Evolutionary conservation across 2,888 invertebrate genomes (phyloP).

Genomic region (Spicauda simplicius): DNA sequence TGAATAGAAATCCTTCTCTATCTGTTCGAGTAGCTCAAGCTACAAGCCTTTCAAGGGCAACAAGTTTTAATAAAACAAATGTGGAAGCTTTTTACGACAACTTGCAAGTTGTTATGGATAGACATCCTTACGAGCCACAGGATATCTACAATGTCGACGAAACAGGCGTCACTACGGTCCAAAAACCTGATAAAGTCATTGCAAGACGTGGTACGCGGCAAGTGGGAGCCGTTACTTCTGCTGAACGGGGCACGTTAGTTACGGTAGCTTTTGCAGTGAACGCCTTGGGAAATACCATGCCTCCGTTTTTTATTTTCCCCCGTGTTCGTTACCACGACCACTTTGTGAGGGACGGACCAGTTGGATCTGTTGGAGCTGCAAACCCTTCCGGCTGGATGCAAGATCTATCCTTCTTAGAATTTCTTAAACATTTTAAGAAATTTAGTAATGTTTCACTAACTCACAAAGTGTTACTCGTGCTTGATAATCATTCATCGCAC

Average conservation of each 20-base stretch:
- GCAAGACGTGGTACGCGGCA: slow-evolving; percentile 44
- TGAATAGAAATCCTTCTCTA: slow-evolving; percentile 45
- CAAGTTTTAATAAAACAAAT: slow-evolving; percentile 44
- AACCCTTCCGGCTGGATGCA: slow-evolving; percentile 45
- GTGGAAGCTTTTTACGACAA: slow-evolving; percentile 46
- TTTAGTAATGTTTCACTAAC: slow-evolving; percentile 20
- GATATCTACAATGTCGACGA: slow-evolving; percentile 39
- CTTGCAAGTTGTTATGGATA: slow-evolving; percentile 42
- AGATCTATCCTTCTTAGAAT: slow-evolving; percentile 40
- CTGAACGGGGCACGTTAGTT: slow-evolving; percentile 54
- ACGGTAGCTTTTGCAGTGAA: slow-evolving; percentile 53
- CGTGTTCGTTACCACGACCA: slow-evolving; percentile 7
- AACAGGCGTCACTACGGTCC: neutral
- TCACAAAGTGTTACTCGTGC: slow-evolving; percentile 45
- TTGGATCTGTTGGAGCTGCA: slow-evolving; percentile 40
- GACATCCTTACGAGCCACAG: slow-evolving; percentile 42
- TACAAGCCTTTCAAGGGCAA: slow-evolving; percentile 46
- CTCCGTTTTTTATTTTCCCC: slow-evolving; percentile 51
- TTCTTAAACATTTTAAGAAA: slow-evolving; percentile 49
- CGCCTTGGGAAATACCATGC: slow-evolving; percentile 50
- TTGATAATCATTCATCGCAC: slow-evolving; percentile 51
- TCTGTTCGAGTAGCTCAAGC: slow-evolving; percentile 46
- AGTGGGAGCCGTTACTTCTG: slow-evolving; percentile 55
- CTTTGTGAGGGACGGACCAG: slow-evolving; percentile 44
- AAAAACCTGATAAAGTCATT: slow-evolving; percentile 43